Base-by-base conservation (phyloP, 2,797 vertebrate genomes). In the Brotula barbata region DNA sequence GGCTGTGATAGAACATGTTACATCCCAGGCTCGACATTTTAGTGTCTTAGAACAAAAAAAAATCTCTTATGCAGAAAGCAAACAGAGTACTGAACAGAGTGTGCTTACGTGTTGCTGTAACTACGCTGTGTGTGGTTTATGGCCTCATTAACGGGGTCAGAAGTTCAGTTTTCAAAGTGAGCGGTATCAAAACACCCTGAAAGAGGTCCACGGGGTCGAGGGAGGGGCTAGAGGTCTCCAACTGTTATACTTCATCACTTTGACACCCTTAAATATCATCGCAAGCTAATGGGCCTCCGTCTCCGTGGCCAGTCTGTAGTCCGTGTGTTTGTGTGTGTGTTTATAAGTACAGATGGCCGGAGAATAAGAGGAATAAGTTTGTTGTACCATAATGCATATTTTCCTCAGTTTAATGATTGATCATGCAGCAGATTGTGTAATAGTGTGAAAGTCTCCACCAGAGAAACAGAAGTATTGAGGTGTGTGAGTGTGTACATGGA, bases 221-320 rank as follows among this genome's bases (percentile, higher is more conserved):
- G 58, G 69, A 48, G 25, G 46, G 66, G 73, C 54, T 42, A 34
- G 42, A 58, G 23, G 48, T 71, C 57, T 72, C 58, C 64, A 40
- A 46, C 47, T 25, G 59, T 58, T 66, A 52, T 33, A 22, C 72
- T 68, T 69, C 28, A 71, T 80, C 70, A 63, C 53, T 56, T 21
- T 68, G 47, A 68, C 72, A 69, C 71, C 45, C 78, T 75, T 58
- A 75, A 79, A 72, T 71, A 75, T 62, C 73, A 73, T 42, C 56
- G 64, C 60, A 54, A 60, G 59, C 55, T 70, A 60, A 78, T 61
- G 48, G 58, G 19, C 55, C 12, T 28, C 34, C 47, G 62, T 48
- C 20, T 39, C 50, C 34, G 48, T 49, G 51, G 55, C 33, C 25
- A 47, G 21, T 58, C n/a, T 9, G 33, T 22, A 12, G 12, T 7